Evolutionary conservation across 2,888 invertebrate species (phyloP).

Genomic region (Homarus gammarus): DNA sequence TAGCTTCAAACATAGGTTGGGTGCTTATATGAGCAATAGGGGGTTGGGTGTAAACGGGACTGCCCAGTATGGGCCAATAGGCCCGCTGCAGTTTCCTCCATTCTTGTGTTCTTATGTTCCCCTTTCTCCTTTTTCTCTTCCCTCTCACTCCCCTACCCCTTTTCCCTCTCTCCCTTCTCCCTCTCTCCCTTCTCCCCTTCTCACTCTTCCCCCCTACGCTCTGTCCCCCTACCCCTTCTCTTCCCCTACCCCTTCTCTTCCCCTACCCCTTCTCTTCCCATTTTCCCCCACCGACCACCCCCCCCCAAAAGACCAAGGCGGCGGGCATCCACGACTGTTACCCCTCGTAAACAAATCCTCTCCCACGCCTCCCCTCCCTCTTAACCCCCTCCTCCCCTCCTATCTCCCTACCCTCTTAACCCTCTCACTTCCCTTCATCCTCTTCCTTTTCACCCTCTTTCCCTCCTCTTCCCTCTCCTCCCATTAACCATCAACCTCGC

Average conservation of each 20-base stretch:
- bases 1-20: no score
- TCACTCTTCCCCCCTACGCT: not conserved
- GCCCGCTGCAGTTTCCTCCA: no score
- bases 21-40: no score
- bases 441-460: not conserved
- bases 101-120: no score
- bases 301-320: no score
- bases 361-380: not conserved
- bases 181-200: not conserved
- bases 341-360: no score
- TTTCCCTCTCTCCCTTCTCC: not conserved
- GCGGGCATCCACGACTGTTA: no score
- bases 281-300: not conserved
- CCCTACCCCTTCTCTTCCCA: not conserved
- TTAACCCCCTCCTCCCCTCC: not conserved
- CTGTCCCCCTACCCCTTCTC: not conserved
- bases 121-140: not conserved
- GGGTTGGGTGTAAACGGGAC: no score
- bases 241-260: not conserved
- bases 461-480: not conserved
- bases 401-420: no score
- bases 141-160: not conserved
- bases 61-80: no score
- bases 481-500: no score
- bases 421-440: no score